phyloP scores from a whole-genome alignment of 2,113 vertebrate genomes.

The Catharus bicknelli region DNA sequence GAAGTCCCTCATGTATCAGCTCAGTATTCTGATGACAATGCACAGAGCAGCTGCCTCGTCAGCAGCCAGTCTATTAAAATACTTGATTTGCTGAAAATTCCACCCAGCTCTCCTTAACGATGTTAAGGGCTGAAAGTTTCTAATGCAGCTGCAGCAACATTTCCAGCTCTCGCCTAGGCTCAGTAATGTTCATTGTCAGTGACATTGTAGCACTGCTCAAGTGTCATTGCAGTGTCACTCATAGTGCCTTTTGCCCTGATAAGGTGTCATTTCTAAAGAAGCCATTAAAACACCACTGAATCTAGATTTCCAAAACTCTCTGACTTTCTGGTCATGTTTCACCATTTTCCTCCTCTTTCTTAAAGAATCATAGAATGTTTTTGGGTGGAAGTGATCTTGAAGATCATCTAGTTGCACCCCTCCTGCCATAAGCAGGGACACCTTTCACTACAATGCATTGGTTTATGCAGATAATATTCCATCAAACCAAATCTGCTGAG shows the following conservation, averaged over 20 bases:
- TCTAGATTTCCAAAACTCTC: background rate
- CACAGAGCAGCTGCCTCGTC: background rate
- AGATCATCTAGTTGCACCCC: background rate
- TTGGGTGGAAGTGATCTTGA: background rate
- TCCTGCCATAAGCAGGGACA: background rate
- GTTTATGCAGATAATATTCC: background rate
- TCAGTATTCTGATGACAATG: constrained; percentile 11
- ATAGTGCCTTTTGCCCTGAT: background rate
- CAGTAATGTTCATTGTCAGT: background rate
- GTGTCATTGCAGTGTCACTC: background rate
- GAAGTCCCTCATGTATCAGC: background rate
- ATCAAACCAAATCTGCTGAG: background rate
- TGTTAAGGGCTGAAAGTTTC: background rate
- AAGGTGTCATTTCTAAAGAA: background rate
- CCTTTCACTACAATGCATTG: background rate
- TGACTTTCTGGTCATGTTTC: background rate
- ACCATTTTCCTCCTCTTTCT: background rate
- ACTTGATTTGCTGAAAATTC: constrained; percentile 31
- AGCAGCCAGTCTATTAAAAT: constrained; percentile 32
- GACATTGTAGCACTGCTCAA: background rate
- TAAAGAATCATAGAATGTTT: background rate
- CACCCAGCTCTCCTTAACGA: background rate
- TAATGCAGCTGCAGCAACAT: background rate
- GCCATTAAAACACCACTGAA: background rate
- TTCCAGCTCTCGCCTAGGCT: background rate